phyloP scores from a whole-genome alignment of 2,113 vertebrate genomes.

The Mormoops blainvillei region DNA sequence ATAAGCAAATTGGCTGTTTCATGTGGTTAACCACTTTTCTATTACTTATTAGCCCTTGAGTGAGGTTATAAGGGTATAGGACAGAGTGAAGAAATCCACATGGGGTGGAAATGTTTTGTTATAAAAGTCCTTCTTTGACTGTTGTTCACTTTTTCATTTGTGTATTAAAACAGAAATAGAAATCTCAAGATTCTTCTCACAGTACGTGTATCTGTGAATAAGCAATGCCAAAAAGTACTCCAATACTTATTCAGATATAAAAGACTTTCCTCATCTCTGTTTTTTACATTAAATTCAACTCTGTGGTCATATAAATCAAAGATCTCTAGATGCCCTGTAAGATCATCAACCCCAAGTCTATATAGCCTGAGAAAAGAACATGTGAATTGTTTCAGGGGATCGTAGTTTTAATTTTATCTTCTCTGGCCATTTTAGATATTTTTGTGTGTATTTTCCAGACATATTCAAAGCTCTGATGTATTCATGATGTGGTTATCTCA shows the following conservation, averaged over 20 bases:
- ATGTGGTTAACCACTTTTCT: slow-evolving; percentile 15
- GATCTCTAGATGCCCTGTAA: not conserved
- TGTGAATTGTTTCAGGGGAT: not conserved
- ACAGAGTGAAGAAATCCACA: not conserved
- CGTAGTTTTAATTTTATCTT: not conserved
- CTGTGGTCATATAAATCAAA: not conserved
- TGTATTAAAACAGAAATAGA: not conserved
- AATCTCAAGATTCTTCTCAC: not conserved
- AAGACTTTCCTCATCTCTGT: not conserved
- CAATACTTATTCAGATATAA: not conserved
- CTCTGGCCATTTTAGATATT: not conserved
- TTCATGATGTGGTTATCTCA: not conserved
- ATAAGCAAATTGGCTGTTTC: not conserved
- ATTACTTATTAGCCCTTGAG: not conserved
- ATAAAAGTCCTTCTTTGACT: not conserved
- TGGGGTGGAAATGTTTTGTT: not conserved
- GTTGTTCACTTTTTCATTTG: not conserved
- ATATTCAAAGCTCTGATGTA: not conserved
- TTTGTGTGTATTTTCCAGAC: not conserved
- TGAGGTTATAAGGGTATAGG: not conserved
- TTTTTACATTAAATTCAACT: slow-evolving; percentile 21
- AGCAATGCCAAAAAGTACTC: not conserved
- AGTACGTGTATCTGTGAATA: not conserved
- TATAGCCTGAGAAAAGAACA: not conserved
- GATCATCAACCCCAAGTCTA: not conserved